Evolutionary conservation across 2,113 vertebrate species (phyloP).

Genomic region (Chrysochloris asiatica): DNA sequence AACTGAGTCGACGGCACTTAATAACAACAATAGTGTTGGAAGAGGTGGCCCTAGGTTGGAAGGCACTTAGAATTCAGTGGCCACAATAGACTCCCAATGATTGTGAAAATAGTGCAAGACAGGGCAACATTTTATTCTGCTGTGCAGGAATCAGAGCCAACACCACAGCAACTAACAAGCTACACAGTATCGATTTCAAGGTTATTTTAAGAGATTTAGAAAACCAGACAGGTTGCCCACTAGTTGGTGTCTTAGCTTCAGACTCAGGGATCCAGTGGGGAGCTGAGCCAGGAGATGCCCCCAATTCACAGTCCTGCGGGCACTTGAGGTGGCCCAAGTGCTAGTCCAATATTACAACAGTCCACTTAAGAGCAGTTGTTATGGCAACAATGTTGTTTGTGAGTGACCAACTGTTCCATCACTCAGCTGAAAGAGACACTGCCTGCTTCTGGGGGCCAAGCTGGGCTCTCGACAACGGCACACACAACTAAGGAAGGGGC

Average conservation of each 20-base stretch:
- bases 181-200: background rate
- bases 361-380: background rate
- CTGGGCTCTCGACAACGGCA: background rate
- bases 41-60: too few species aligned
- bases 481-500: background rate
- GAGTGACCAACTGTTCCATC: background rate
- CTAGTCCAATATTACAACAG: background rate
- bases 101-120: too few species aligned
- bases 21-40: too few species aligned
- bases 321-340: background rate
- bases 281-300: background rate
- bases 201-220: background rate
- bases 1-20: too few species aligned
- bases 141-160: too few species aligned
- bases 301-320: background rate
- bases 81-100: too few species aligned
- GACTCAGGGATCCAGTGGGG: background rate
- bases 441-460: background rate
- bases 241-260: background rate
- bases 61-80: too few species aligned
- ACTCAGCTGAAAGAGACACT: background rate
- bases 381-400: background rate
- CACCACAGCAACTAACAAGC: too few species aligned
- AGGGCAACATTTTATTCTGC: too few species aligned
- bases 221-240: background rate